These are phyloP conservation scores for Limosa lapponica DNA, from an alignment of 2,797 vertebrate species.

Conservation along the genomic window DNA sequence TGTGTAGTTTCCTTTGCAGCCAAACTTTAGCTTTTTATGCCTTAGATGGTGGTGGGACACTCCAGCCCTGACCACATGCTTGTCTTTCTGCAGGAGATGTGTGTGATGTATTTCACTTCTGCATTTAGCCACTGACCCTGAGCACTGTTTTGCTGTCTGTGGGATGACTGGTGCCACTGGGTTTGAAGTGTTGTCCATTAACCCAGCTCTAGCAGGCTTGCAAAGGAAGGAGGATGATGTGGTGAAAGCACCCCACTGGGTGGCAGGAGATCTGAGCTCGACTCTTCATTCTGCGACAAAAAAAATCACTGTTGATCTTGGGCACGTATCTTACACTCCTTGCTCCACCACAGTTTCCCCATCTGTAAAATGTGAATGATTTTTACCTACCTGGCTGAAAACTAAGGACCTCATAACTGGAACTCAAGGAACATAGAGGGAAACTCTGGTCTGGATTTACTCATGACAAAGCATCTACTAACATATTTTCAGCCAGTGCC, in stretches of 20 bases:
- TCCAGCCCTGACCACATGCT: neutral
- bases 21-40: neutral
- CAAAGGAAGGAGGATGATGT: neutral
- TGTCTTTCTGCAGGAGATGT: neutral
- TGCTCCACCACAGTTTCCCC: slow-evolving; percentile 39
- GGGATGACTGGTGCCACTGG: neutral
- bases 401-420: slow-evolving; percentile 20
- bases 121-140: neutral
- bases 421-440: slow-evolving; percentile 26
- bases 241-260: neutral
- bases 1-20: neutral
- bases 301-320: slow-evolving; percentile 49
- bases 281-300: neutral
- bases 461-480: slow-evolving; percentile 40
- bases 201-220: neutral
- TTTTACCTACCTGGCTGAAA: slow-evolving; percentile 64
- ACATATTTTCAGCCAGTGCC: neutral
- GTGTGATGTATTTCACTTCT: neutral
- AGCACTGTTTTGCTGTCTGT: slow-evolving; percentile 4
- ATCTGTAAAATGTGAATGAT: slow-evolving; percentile 2
- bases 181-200: slow-evolving; percentile 1
- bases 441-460: slow-evolving; percentile 38
- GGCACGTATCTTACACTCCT: neutral
- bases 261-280: slow-evolving; percentile 45
- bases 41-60: neutral